Conservation (phyloP, 92 coral and sea anemone genomes). For the Pocillopora grandis region DNA sequence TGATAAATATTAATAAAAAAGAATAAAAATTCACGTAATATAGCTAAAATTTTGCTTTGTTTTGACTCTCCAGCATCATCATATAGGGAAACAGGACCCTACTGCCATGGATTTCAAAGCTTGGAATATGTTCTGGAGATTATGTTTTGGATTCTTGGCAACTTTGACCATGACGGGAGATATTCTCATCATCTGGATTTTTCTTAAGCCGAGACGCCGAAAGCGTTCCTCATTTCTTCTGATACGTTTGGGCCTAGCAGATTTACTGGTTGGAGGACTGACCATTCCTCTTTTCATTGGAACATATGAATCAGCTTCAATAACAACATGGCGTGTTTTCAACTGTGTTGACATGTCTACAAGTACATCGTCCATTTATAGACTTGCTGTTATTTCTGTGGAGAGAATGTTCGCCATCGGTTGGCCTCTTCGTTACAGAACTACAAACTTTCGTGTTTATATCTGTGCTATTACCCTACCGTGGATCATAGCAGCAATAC, state of each 20-base stretch:
- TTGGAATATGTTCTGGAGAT: slow-evolving; percentile 11
- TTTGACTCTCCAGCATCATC: no score
- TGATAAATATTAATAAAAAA: no score
- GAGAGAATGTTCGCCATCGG: slow-evolving; percentile 17
- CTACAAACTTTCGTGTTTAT: not conserved
- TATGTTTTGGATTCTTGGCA: slow-evolving; percentile 4
- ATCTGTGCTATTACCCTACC: not conserved
- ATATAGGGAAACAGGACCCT: not conserved
- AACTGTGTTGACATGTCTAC: not conserved
- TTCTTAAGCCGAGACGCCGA: slow-evolving; percentile 2
- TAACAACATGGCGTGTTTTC: not conserved
- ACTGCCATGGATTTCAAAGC: not conserved
- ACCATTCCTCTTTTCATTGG: not conserved
- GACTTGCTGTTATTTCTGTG: slow-evolving; percentile 3
- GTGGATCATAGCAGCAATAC: slow-evolving; percentile 4
- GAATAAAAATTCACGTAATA: no score
- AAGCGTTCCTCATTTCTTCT: slow-evolving; percentile 10
- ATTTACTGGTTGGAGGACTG: slow-evolving; percentile 3
- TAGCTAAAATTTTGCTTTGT: no score
- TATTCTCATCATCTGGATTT: not conserved
- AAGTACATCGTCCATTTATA: not conserved
- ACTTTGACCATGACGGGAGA: not conserved
- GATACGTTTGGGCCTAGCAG: slow-evolving; percentile 1
- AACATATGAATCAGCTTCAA: not conserved
- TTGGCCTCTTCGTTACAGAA: slow-evolving; percentile 8